Evolutionary conservation across 2,888 invertebrate species (phyloP).

Genomic region (Ochropacha duplaris): DNA sequence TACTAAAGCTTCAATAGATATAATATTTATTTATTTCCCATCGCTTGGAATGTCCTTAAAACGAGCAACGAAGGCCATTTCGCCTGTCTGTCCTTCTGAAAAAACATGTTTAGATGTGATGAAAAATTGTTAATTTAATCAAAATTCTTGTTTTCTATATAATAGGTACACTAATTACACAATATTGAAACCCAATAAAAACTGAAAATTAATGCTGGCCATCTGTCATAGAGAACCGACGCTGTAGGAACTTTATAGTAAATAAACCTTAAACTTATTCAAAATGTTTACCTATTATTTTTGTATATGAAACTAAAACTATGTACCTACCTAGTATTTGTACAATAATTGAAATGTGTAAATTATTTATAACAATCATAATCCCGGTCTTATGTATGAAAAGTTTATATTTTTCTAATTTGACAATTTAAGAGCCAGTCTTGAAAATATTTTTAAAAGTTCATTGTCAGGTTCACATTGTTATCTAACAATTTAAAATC

Average conservation of each 20-base stretch:
- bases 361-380: background rate
- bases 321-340: background rate
- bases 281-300: background rate
- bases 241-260: background rate
- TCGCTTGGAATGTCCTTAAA: background rate
- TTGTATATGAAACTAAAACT: background rate
- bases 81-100: no score
- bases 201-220: no score
- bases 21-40: background rate
- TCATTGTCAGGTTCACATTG: background rate
- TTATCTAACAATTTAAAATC: background rate
- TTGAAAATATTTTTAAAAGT: background rate
- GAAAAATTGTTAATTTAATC: no score
- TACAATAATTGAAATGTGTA: background rate
- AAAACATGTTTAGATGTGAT: no score
- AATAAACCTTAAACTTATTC: no score
- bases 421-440: background rate
- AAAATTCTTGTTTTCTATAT: no score
- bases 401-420: constrained; percentile 15
- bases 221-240: background rate
- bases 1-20: background rate
- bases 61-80: background rate
- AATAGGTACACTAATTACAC: no score
- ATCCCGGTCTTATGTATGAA: constrained; percentile 20
- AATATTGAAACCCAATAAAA: no score